These are phyloP conservation scores for Sinonovacula constricta DNA, from an alignment of 1,140 invertebrate species.

Conservation along the genomic window DNA sequence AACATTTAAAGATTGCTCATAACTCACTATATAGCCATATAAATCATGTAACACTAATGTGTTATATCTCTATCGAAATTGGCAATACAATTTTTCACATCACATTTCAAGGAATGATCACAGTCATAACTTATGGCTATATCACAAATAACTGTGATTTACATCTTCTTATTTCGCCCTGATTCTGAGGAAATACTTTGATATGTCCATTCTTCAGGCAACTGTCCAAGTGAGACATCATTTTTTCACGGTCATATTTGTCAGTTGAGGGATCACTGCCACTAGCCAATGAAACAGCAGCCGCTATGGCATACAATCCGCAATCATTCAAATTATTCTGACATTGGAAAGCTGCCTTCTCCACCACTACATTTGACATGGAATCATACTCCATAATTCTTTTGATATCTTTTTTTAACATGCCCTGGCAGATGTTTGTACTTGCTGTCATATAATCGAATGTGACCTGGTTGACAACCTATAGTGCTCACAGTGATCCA, in stretches of 20 bases:
- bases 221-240: constrained; percentile 11
- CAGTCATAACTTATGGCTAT: no score
- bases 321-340: constrained; percentile 30
- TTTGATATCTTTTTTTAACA: constrained; percentile 3
- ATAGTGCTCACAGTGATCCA: constrained; percentile 28
- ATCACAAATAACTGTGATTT: no score
- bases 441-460: constrained; percentile 39
- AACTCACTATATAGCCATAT: no score
- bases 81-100: no score
- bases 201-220: constrained; percentile 7
- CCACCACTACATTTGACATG: not conserved
- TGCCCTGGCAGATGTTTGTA: not conserved
- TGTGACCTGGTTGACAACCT: not conserved
- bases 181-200: constrained; percentile 2
- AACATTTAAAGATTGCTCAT: no score
- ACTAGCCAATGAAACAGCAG: constrained; percentile 26
- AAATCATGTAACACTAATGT: no score
- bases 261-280: constrained; percentile 13
- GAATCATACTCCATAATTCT: not conserved
- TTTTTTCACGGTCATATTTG: constrained; percentile 1
- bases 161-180: no score
- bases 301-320: constrained; percentile 41
- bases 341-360: constrained; percentile 27
- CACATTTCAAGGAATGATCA: no score
- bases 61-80: no score